Base-by-base conservation (phyloP, 2,888 invertebrate genomes). In the Ypsolopha scabrella region DNA sequence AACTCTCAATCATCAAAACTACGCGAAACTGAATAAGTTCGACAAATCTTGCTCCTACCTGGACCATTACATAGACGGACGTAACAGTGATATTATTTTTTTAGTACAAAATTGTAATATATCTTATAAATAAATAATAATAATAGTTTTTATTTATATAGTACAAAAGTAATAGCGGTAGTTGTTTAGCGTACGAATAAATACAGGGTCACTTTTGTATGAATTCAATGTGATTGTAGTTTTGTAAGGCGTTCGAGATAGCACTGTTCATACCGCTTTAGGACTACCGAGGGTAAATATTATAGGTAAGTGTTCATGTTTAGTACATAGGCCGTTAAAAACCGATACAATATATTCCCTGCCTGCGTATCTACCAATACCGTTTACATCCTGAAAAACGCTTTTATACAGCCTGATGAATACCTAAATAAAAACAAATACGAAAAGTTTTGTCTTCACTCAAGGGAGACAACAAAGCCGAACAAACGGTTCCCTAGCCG, bases 131-230 rank as follows among this genome's bases (percentile, higher is more conserved):
- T 67, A 73, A 24, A 24, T 24, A 67, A 70, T 63, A 67, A 65
- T 65, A 65, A 63, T 72, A 75, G 78, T 80, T 80, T 83, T 83
- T 77, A 71, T 68, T 69, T 62, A 69, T 71, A 81, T 77, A 85
- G 86, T 85, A 85, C 85, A 86, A 85, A 80, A 78, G 77, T 81
- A 81, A 79, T 57, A 64, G 36, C 33, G 38, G 51, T 44, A 44
- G 51, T 41, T n/a, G 41, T 51, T n/a, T 46, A 43, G 79, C 74
- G 74, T 77, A 78, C 71, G 75, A 80, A 77, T 79, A 47, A 74
- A 83, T 83, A 86, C 86, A 86, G 86, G 86, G 86, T 86, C 85
- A 77, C 82, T 85, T 85, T 85, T 85, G 82, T 86, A 85, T 83
- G 80, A 83, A 82, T 82, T 80, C 81, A 83, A 81, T 86, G 86